A percentile compares a stretch with the other conserved stretches of the same genome.
Conservation (phyloP, 92 coral and sea anemone genomes). For the Phenganax subtilis region DNA sequence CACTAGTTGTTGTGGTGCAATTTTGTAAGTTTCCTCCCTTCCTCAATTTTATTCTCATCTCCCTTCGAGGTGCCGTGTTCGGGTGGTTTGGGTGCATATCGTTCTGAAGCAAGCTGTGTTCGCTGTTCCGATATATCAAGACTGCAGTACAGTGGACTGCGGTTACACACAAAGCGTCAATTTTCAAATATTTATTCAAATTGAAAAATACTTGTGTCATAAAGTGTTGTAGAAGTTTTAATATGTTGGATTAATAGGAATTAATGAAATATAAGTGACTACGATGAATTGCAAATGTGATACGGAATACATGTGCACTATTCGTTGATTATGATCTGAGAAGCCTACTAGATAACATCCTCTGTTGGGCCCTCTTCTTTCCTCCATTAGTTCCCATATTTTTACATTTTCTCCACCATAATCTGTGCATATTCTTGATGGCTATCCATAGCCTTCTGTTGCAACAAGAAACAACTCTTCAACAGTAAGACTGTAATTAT, state of each 20-base stretch:
- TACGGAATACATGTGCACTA: not conserved
- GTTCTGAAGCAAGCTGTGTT: not conserved
- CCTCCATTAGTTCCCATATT: constrained; percentile 44
- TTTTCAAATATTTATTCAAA: too few relatives aligned
- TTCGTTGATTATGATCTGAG: constrained; percentile 26
- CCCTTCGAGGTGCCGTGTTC: not conserved
- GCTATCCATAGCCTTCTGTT: constrained; percentile 28
- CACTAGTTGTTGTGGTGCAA: not conserved
- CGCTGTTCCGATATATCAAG: not conserved
- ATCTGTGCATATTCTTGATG: constrained; percentile 27
- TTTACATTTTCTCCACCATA: constrained; percentile 42
- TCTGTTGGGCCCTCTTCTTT: constrained; percentile 10
- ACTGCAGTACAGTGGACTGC: constrained; percentile 7
- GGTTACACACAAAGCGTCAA: not conserved
- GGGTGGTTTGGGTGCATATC: not conserved
- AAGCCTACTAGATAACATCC: constrained; percentile 38
- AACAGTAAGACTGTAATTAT: constrained; percentile 26
- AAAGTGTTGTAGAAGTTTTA: too few relatives aligned
- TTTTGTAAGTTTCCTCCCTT: not conserved
- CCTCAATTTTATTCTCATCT: not conserved
- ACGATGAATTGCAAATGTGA: not conserved
- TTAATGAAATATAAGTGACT: too few relatives aligned
- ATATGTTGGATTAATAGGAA: too few relatives aligned
- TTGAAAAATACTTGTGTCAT: too few relatives aligned
- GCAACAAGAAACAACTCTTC: constrained; percentile 16